Percentiles rank a stretch among this genome's conserved stretches.
Evolutionary conservation across 2,113 vertebrate genomes (phyloP).

Genomic region (Tyrannus savana): DNA sequence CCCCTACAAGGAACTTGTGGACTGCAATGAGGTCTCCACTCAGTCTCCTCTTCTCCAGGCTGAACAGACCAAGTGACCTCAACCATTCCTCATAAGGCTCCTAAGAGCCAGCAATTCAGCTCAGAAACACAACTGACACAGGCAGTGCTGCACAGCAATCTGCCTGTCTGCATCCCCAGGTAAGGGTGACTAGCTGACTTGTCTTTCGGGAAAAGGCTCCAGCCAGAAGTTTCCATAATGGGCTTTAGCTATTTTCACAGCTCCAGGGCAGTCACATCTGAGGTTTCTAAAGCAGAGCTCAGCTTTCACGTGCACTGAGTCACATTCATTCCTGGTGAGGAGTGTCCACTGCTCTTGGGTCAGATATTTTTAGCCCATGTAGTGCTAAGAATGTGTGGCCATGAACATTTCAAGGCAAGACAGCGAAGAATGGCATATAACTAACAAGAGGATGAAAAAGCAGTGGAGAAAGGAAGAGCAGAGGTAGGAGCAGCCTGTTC

Average conservation of each 20-base stretch:
- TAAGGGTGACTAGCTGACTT: not conserved
- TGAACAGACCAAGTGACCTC: not conserved
- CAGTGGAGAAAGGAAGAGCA: not conserved
- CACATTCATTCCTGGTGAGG: not conserved
- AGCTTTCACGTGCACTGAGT: not conserved
- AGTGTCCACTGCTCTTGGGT: not conserved
- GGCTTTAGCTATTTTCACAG: not conserved
- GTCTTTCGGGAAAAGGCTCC: not conserved
- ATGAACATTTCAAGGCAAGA: not conserved
- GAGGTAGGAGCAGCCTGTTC: not conserved
- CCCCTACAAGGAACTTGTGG: not conserved
- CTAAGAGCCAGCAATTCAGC: not conserved
- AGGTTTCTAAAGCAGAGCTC: not conserved
- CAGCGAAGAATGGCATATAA: not conserved
- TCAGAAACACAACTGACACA: not conserved
- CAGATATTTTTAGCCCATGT: not conserved
- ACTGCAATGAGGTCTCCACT: not conserved
- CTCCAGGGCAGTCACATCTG: not conserved
- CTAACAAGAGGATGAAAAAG: not conserved
- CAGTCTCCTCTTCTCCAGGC: not conserved
- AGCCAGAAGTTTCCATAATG: not conserved
- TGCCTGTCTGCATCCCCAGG: not conserved
- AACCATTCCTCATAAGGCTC: not conserved
- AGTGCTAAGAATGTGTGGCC: not conserved
- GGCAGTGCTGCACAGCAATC: not conserved